These are phyloP conservation scores for Alauda arvensis DNA, from an alignment of 2,797 vertebrate genomes.

Conservation along the genomic window DNA sequence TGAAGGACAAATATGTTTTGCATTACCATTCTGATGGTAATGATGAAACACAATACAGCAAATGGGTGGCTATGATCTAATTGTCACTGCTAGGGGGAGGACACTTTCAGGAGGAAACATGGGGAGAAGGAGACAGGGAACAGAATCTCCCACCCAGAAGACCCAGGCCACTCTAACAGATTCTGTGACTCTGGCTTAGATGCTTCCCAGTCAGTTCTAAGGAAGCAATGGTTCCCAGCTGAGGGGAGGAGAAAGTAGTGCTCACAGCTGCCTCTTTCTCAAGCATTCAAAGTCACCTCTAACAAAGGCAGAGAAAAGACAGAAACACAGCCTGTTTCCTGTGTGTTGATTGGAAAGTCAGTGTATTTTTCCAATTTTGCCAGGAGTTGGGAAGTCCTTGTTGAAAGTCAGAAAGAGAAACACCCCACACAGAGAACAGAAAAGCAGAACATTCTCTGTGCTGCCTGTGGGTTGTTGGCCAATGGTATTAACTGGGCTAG, in stretches of 20 bases:
- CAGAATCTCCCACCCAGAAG: neutral
- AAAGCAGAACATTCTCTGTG: neutral
- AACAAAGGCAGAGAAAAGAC: neutral
- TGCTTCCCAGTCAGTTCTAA: neutral
- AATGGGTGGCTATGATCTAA: neutral
- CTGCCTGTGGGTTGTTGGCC: neutral
- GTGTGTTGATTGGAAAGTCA: neutral
- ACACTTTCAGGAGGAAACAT: neutral
- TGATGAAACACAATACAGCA: neutral
- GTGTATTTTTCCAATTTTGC: neutral
- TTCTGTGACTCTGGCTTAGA: neutral
- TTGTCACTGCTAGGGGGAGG: neutral
- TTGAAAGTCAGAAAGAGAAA: neutral
- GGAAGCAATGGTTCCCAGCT: neutral
- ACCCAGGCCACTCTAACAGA: neutral
- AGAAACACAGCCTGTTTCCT: neutral
- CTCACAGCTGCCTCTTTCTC: neutral
- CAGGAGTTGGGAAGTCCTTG: neutral
- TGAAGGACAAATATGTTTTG: neutral
- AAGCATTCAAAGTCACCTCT: neutral
- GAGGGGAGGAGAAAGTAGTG: neutral
- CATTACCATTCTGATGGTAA: neutral
- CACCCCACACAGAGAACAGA: neutral
- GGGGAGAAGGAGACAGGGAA: neutral
- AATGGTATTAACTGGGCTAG: rapidly evolving